phyloP scores from a whole-genome alignment of 1,140 invertebrate genomes.

The Branchinecta lindahli region DNA sequence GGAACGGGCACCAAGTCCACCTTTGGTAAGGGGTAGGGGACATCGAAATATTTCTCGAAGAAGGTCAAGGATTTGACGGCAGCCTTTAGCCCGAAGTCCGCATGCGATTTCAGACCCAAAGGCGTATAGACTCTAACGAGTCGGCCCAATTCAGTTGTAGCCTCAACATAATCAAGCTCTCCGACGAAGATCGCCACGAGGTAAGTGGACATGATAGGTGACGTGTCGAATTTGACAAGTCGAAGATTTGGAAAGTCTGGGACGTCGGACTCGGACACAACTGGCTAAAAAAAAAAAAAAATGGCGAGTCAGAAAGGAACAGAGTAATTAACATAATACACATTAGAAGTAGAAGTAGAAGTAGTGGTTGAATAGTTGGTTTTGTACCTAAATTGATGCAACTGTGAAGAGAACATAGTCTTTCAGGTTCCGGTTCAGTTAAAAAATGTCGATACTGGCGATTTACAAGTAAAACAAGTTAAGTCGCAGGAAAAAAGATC shows the following conservation, averaged over 20 bases:
- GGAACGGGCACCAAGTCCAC: slow-evolving; percentile 89
- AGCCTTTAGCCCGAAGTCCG: slow-evolving; percentile 73
- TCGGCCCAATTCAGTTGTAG: slow-evolving; percentile 58
- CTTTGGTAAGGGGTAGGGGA: slow-evolving; percentile 88
- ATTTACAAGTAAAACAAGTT: too few species aligned
- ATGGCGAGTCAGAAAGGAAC: background rate
- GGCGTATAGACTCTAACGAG: slow-evolving; percentile 81
- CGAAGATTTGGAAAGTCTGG: slow-evolving; percentile 37
- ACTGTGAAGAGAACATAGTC: too few species aligned
- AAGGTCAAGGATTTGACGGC: slow-evolving; percentile 71
- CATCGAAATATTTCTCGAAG: slow-evolving; percentile 86
- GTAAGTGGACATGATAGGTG: slow-evolving; percentile 93
- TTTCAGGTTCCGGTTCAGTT: too few species aligned
- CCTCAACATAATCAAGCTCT: slow-evolving; percentile 85
- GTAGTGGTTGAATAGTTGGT: too few species aligned
- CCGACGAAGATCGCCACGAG: slow-evolving; percentile 81
- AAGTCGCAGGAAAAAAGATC: too few species aligned
- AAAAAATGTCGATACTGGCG: too few species aligned
- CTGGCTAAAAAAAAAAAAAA: slow-evolving; percentile 37
- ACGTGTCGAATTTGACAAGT: slow-evolving; percentile 58
- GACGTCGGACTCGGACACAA: slow-evolving; percentile 39
- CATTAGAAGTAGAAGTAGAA: too few species aligned
- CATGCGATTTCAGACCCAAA: slow-evolving; percentile 78
- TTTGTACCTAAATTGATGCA: too few species aligned
- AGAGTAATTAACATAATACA: background rate